These are phyloP conservation scores for Butorides virescens DNA, from an alignment of 2,113 vertebrate species.

Conservation along the genomic window DNA sequence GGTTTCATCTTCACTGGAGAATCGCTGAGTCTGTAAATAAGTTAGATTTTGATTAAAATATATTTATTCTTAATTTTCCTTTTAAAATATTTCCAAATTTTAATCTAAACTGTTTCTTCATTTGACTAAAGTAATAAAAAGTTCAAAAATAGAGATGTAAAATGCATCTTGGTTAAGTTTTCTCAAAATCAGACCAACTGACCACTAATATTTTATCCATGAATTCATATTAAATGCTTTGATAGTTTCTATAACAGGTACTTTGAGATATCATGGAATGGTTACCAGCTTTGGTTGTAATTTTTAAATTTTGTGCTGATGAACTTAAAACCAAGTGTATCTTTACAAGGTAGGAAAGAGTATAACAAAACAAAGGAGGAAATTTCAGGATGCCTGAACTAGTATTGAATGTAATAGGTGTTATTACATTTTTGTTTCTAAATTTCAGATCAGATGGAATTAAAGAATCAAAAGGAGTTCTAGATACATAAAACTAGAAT, in stretches of 20 bases:
- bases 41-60: background rate
- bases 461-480: background rate
- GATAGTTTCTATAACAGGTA: background rate
- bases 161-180: background rate
- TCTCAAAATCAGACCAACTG: background rate
- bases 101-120: background rate
- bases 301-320: background rate
- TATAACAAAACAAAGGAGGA: background rate
- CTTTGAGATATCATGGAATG: background rate
- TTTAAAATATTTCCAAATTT: background rate
- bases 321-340: background rate
- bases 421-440: background rate
- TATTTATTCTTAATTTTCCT: background rate
- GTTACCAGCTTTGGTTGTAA: background rate
- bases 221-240: background rate
- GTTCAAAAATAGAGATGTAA: background rate
- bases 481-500: background rate
- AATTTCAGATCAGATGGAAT: background rate
- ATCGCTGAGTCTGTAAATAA: background rate
- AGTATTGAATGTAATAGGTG: background rate
- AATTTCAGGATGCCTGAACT: background rate
- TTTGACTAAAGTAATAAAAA: background rate
- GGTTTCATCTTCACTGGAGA: background rate
- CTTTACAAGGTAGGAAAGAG: background rate
- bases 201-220: background rate